These are phyloP conservation scores for Dreissena rostriformis DNA, from an alignment of 1,140 invertebrate species.

Conservation along the genomic window DNA sequence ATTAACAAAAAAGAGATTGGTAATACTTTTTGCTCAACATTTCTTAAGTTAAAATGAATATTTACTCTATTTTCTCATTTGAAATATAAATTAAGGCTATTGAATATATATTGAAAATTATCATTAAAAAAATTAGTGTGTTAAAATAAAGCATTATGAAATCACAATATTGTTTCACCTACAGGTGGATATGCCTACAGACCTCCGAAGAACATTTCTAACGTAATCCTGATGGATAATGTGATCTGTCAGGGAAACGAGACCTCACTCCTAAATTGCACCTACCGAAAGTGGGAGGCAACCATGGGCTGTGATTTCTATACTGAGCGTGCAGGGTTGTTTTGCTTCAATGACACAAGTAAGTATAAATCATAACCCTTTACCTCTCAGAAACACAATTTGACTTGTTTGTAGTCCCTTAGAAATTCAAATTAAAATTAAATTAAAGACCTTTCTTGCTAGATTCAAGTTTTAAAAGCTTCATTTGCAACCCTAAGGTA, in stretches of 20 bases:
- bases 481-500: too few species aligned
- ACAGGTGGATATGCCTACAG: conserved; percentile 60
- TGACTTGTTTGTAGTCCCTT: background rate
- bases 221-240: conserved; percentile 54
- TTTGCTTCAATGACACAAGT: conserved; percentile 58
- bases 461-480: too few species aligned
- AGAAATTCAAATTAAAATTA: background rate
- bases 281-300: conserved; percentile 3
- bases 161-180: background rate
- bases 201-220: conserved; percentile 59
- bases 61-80: too few species aligned
- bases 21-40: too few species aligned
- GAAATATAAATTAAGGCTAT: too few species aligned
- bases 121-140: too few species aligned
- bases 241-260: conserved; percentile 48
- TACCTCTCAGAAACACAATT: background rate
- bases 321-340: conserved; percentile 44
- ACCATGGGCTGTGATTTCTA: conserved; percentile 52
- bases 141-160: too few species aligned
- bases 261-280: conserved; percentile 30
- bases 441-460: background rate
- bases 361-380: background rate
- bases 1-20: too few species aligned
- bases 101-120: too few species aligned
- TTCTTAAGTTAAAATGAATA: too few species aligned